phyloP scores from a whole-genome alignment of 1,140 invertebrate species.

The Trigoniulus corallinus region DNA sequence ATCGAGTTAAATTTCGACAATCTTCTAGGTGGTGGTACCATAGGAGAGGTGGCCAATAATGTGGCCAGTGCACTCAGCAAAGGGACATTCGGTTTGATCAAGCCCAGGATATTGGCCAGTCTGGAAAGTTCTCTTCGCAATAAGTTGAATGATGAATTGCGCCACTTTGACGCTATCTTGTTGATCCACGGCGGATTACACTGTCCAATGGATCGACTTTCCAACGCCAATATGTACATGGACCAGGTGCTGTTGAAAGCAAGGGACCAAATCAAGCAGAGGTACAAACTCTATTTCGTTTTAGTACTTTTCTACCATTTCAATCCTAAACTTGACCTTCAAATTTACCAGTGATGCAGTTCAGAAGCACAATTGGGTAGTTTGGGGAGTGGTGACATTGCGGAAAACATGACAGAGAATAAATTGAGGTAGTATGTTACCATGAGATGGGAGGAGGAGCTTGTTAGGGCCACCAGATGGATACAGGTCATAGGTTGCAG shows the following conservation, averaged over 20 bases:
- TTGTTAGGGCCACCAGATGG: no score
- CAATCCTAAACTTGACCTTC: no score
- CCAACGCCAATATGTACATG: constrained; percentile 7
- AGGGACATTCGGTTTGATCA: neutral
- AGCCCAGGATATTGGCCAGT: neutral
- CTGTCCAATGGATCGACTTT: neutral
- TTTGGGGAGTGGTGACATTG: no score
- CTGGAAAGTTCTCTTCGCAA: constrained; percentile 1
- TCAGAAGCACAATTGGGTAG: no score
- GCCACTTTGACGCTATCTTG: neutral
- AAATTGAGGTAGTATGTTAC: no score
- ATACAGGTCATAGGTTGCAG: no score
- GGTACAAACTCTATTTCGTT: neutral
- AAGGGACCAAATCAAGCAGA: constrained; percentile 5
- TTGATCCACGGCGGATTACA: constrained; percentile 6
- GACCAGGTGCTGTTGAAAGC: constrained; percentile 7
- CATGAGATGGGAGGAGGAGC: no score
- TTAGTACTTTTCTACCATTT: no score
- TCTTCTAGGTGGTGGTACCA: constrained; percentile 5
- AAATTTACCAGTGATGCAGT: no score
- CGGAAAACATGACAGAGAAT: no score
- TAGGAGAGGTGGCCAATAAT: constrained; percentile 3
- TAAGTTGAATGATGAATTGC: constrained; percentile 8
- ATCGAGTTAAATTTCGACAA: constrained; percentile 8
- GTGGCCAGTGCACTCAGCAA: constrained; percentile 5